Base-by-base conservation (phyloP, 2,797 vertebrate species). In the Ambastaia sidthimunki region DNA sequence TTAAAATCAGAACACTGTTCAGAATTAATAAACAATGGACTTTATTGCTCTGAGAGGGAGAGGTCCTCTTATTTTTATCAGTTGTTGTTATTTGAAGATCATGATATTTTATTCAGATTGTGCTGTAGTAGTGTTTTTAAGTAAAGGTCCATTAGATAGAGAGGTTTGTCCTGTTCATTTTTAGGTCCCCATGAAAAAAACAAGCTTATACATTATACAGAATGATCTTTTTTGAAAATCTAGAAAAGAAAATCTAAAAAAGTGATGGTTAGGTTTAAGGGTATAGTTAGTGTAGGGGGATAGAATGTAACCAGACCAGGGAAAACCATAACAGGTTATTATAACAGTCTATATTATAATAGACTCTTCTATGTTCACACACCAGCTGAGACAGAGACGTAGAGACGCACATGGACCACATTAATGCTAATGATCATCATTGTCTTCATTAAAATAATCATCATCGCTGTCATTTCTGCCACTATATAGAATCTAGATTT, bases 1-100 rank as follows among this genome's bases (percentile, higher is more conserved):
- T 87, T 89, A 92, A 93, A 92, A 91, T 88, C 90, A 80, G 73
- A 85, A 94, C 92, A 94, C 86, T 83, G 89, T 87, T 92, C 84
- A 94, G 91, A 94, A 95, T 94, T 93, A 94, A 95, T 94, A 94
- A 94, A 93, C 93, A 91, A 90, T 89, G 76, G 48, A 75, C 89
- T 87, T 85, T 90, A 87, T 88, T 88, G 91, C 93, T 92, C 91
- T 94, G 88, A 93, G 90, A 86, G 87, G 21, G 74, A 18, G 0
- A 80, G 86, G 86, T 88, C 70, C 37, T 75, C 83, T 82, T 84
- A 86, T 91, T 91, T 86, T 83, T 91, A 90, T 93, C 93, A 80
- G 93, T 91, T 88, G 89, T 68, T 55, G 70, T 87, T 85, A 85
- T 86, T 79, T 84, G 84, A 69, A 23, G n/a, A 73, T 89, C 83